Evolutionary conservation across 2,113 vertebrate genomes (phyloP).

Genomic region (Tetrax tetrax): DNA sequence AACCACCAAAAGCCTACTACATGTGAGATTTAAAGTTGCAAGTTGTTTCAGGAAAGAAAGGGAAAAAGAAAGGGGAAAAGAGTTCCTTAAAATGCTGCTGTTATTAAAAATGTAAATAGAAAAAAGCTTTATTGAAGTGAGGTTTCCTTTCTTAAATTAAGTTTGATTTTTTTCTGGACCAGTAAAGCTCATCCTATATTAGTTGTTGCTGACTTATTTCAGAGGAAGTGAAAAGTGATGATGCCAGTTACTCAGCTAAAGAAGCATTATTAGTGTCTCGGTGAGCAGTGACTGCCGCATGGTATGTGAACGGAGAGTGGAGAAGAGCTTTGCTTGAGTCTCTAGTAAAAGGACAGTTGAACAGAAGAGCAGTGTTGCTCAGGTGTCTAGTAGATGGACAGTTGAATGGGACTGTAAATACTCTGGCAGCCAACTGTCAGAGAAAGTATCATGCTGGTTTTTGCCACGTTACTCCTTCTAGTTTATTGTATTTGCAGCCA

Average conservation of each 20-base stretch:
- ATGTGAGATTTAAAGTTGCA: background rate
- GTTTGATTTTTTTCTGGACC: background rate
- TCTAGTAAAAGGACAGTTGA: background rate
- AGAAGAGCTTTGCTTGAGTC: background rate
- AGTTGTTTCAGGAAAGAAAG: background rate
- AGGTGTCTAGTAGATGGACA: background rate
- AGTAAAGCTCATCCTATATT: background rate
- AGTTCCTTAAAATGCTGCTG: background rate
- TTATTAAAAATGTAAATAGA: background rate
- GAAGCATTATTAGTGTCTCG: accelerated
- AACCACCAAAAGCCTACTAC: background rate
- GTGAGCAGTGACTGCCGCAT: accelerated
- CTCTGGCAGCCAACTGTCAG: background rate
- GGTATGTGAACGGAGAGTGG: background rate
- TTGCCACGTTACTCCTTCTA: background rate
- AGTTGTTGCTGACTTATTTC: background rate
- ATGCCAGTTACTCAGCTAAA: background rate
- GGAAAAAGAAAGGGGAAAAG: accelerated
- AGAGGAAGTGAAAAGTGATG: background rate
- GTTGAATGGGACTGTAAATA: background rate
- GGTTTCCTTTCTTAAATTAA: background rate
- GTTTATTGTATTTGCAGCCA: background rate
- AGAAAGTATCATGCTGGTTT: background rate
- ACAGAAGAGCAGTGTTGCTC: background rate
- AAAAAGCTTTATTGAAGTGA: accelerated